Conservation (phyloP, 2,113 vertebrate genomes). For the Malurus alboscapulatus region DNA sequence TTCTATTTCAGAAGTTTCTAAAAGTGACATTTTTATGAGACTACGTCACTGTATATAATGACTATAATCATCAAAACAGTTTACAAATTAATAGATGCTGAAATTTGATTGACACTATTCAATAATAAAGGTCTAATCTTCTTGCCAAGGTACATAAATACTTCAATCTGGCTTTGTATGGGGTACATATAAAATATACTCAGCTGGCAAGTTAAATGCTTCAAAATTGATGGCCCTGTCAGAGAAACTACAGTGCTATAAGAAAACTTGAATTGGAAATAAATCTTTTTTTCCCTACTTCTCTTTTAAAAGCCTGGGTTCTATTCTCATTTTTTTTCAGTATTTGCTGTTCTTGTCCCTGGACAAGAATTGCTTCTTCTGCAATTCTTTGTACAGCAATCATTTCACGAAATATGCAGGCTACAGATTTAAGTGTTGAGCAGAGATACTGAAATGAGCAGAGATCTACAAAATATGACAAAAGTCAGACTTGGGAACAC, state of each 20-base stretch:
- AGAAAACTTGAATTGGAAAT: constrained; percentile 26
- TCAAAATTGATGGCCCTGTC: constrained; percentile 23
- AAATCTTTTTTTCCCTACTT: neutral
- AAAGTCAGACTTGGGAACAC: neutral
- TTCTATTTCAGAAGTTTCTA: constrained; percentile 23
- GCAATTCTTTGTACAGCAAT: neutral
- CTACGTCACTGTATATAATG: constrained; percentile 9
- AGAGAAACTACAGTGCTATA: neutral
- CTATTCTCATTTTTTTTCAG: neutral
- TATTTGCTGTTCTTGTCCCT: neutral
- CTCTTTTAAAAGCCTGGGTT: neutral
- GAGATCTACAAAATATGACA: neutral
- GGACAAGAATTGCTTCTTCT: neutral
- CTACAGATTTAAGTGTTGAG: neutral
- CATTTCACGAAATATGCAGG: neutral
- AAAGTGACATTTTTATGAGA: constrained; percentile 34
- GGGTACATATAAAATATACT: neutral
- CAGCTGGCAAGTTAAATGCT: neutral
- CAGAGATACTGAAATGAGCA: neutral
- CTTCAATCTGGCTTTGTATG: constrained; percentile 44
- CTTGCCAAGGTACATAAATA: constrained; percentile 45
- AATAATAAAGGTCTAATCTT: constrained; percentile 44
- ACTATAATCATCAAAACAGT: constrained; percentile 20
- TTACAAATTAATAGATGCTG: constrained; percentile 38
- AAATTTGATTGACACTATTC: constrained; percentile 48